Base-by-base conservation (phyloP, 2,888 invertebrate species). In the Sclerodermus sp. region DNA sequence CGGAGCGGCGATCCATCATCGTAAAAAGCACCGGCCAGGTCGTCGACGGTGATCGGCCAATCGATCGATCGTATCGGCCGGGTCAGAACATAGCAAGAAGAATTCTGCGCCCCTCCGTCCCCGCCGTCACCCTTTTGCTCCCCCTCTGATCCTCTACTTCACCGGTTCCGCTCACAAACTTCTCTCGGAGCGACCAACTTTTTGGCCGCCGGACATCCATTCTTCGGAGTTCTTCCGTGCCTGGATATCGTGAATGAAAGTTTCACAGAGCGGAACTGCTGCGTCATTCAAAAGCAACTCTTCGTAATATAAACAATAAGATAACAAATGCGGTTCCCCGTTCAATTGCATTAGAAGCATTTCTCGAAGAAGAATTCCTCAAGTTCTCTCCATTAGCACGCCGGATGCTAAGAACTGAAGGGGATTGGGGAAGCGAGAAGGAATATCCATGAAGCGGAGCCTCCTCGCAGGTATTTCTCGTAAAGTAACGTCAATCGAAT, bases 1-100 rank as follows among this genome's bases (percentile, higher is more conserved):
- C 23, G 58, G 56, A 53, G 49, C 60, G 55, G 53, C 66, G 64
- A 68, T 68, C 60, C 67, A 68, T 68, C 68, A 68, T 68, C 68
- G 68, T 68, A 66, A 64, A 64, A 67, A 64, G 59, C 51, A 57
- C 53, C 57, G 51, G 56, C 49, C 53, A 51, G 49, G 49, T 60
- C 56, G 61, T 57, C 54, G 60, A 49, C 58, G 59, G 57, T 51
- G 50, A 54, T 60, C 62, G 56, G 32, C 49, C 53, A 39, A 42
- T 40, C 43, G 49, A 45, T 37, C 53, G 60, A 60, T 61, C 67
- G 65, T 50, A 48, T 59, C 59, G 58, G 47, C 44, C 59, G 57
- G 62, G 55, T 64, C 58, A 58, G 58, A 56, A 49, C 59, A 53
- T 43, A 45, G 55, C 43, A 49, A 58, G 54, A 55, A 57, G 55